phyloP scores from a whole-genome alignment of 2,888 invertebrate genomes.

The Pterobdella sp. region DNA sequence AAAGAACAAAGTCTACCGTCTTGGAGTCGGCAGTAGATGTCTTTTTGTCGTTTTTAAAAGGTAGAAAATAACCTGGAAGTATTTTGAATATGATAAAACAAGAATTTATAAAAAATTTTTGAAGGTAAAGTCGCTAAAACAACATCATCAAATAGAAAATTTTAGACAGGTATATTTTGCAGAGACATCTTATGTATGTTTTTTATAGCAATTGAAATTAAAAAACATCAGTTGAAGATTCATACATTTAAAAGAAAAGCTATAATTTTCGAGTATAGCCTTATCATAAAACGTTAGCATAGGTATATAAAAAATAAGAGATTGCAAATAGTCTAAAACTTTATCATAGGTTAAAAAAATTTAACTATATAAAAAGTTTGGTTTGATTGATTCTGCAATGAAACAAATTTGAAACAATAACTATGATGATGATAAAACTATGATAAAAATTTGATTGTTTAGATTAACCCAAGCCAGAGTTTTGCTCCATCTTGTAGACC shows the following conservation, averaged over 20 bases:
- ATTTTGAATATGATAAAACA: neutral
- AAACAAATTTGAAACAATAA: no score
- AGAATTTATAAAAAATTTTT: neutral
- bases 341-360: neutral
- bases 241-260: no score
- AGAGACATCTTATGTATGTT: no score
- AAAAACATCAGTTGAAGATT: no score
- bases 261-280: no score
- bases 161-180: no score
- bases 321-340: neutral
- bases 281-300: neutral
- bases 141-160: no score
- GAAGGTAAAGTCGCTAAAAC: no score
- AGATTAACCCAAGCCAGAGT: constrained; percentile 13
- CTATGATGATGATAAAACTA: no score
- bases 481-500: constrained; percentile 44
- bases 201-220: no score
- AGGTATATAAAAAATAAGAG: neutral
- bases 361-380: neutral
- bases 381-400: neutral
- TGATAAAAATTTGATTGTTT: no score
- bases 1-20: neutral
- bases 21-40: neutral
- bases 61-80: neutral
- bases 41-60: neutral